phyloP scores from a whole-genome alignment of 2,888 invertebrate species.

The Ypsolopha scabrella region DNA sequence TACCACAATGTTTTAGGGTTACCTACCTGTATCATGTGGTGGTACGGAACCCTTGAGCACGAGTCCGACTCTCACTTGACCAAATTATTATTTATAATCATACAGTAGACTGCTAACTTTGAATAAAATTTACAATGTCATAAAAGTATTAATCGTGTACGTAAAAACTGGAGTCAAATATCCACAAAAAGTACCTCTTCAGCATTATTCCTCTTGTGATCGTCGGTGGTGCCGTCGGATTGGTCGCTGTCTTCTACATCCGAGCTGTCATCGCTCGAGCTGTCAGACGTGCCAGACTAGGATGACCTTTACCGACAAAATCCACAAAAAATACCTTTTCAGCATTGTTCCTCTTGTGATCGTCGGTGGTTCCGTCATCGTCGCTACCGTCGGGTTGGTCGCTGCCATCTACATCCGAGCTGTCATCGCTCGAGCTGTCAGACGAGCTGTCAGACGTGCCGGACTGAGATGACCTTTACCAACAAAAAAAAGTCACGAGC shows the following conservation, averaged over 20 bases:
- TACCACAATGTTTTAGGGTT: too few species aligned
- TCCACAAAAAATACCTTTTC: background rate
- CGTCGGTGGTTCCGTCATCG: slow-evolving; percentile 11
- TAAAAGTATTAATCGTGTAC: too few species aligned
- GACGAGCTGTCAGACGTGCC: slow-evolving; percentile 40
- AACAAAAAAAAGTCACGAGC: background rate
- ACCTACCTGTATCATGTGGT: too few species aligned
- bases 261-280: slow-evolving; percentile 16
- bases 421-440: slow-evolving; percentile 11
- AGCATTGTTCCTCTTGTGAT: slow-evolving; percentile 13
- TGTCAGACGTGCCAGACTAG: slow-evolving; percentile 31
- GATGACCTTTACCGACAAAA: slow-evolving; percentile 22
- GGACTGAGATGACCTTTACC: slow-evolving; percentile 31
- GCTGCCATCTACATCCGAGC: slow-evolving; percentile 28
- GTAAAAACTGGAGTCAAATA: too few species aligned
- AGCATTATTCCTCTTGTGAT: slow-evolving; percentile 13
- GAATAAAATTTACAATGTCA: too few species aligned
- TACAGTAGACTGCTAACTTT: too few species aligned
- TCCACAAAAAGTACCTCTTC: background rate
- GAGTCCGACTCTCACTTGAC: too few species aligned
- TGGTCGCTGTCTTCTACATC: slow-evolving; percentile 26
- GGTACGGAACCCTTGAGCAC: too few species aligned
- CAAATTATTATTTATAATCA: too few species aligned
- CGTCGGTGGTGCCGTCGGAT: slow-evolving; percentile 12
- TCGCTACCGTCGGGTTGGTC: slow-evolving; percentile 14